These are phyloP conservation scores for Machimus atricapillus DNA, from an alignment of 2,888 invertebrate genomes.

Conservation along the genomic window DNA sequence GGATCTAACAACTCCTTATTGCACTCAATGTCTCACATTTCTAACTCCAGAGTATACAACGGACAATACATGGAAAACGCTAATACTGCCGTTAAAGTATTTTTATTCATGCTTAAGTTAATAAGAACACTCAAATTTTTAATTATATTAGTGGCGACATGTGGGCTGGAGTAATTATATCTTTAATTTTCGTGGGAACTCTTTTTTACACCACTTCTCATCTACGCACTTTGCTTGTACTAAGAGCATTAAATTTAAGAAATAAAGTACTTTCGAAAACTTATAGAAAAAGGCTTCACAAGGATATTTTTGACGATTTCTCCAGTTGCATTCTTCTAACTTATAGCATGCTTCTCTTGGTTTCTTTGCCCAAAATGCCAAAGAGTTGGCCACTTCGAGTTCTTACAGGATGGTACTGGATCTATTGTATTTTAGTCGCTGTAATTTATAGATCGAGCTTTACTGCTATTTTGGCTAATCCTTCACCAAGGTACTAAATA, in stretches of 20 bases:
- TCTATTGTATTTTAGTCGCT: constrained; percentile 80
- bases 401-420: constrained; percentile 87
- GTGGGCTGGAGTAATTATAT: constrained; percentile 77
- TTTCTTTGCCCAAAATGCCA: constrained; percentile 79
- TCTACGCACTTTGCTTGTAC: constrained; percentile 53
- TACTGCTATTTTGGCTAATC: constrained; percentile 83
- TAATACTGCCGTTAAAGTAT: constrained; percentile 81
- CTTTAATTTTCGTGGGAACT: constrained; percentile 71
- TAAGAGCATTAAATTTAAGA: constrained; percentile 50
- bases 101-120: not conserved
- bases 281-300: constrained; percentile 52
- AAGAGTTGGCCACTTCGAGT: constrained; percentile 81
- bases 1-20: constrained; percentile 80
- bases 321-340: constrained; percentile 79
- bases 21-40: constrained; percentile 84
- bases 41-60: constrained; percentile 80
- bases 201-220: constrained; percentile 73
- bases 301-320: constrained; percentile 76
- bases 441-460: constrained; percentile 84
- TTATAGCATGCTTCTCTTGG: constrained; percentile 80
- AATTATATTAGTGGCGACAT: constrained; percentile 68
- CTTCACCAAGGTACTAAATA: constrained; percentile 69
- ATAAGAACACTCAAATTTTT: not conserved
- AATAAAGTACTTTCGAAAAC: constrained; percentile 56
- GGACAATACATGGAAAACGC: constrained; percentile 84